Base-by-base conservation (phyloP, 35 echinoderm and acorn worm species). In the Amphiura filiformis region DNA sequence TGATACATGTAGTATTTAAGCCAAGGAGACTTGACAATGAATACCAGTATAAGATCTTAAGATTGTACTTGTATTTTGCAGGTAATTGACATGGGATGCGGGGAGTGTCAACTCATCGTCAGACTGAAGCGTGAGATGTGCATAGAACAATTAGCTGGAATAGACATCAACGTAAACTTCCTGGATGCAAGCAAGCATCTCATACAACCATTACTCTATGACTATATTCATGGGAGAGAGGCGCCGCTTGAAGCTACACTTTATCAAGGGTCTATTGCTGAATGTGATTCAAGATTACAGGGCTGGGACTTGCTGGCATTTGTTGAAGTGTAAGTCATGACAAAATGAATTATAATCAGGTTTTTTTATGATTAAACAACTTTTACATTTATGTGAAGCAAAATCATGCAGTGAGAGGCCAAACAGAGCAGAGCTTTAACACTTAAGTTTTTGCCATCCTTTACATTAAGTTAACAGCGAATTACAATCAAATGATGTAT, bases 61-160 rank as follows among this genome's bases (percentile, higher is more conserved):
- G n/a, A n/a, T n/a, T n/a, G n/a, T 47, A 47, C 36, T 65, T 82
- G 14, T 81, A n/a, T 76, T 26, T 32, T 44, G 35, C 40, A 95
- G 93, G 93, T 95, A 37, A 76, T 92, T 82, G 93, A 95, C 35
- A 92, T 95, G 75, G 93, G 93, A 32, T 95, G 93, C 65, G 93
- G 93, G 9, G 90, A 91, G 13, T 89, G 86, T 37, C 82, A 86
- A 1, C 42, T 95, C 1, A 80, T 95, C 12, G 47, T 77, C 3
- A 33, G 57, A 22, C 93, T 95, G 36, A 95, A 95, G 42, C 86
- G 81, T 57, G 80, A 89, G 35, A 34, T 79, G 28, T 86, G 81
- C 38, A 85, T 95, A 22, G 40, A 92, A 36, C 84, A 95, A 65
- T 78, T 95, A 42, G 81, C 89, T 39, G 93, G 90, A 37, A 61